Conservation (phyloP, 2,113 vertebrate genomes). For the Nothobranchius kuhntae region DNA sequence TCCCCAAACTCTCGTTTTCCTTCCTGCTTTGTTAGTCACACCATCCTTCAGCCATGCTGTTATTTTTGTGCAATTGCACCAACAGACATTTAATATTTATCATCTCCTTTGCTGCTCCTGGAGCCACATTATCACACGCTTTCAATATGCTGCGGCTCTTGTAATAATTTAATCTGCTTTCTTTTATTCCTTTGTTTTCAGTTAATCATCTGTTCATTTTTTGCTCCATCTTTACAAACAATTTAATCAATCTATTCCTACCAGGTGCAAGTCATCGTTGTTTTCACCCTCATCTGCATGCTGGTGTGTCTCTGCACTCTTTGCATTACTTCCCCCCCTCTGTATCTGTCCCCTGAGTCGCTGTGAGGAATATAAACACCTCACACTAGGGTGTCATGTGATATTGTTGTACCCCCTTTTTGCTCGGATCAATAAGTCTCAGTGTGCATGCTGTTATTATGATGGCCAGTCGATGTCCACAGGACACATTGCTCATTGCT, state of each 20-base stretch:
- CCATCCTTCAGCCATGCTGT: conserved; percentile 3
- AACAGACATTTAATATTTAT: conserved; percentile 37
- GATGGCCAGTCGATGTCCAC: conserved; percentile 36
- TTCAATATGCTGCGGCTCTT: conserved; percentile 1
- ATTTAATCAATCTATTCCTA: conserved; percentile 47
- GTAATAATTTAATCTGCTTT: conserved; percentile 16
- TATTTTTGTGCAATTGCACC: background rate
- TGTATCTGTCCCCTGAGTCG: conserved; percentile 9
- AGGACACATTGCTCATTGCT: conserved; percentile 23
- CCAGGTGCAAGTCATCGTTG: conserved; percentile 49
- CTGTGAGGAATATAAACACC: conserved; percentile 48
- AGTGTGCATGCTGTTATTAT: conserved; percentile 28
- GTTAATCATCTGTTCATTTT: conserved; percentile 37
- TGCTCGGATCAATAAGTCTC: conserved; percentile 39
- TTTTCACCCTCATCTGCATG: conserved; percentile 48
- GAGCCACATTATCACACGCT: conserved; percentile 3
- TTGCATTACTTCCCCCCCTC: conserved; percentile 28
- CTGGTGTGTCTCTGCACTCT: conserved; percentile 23
- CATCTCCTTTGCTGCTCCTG: conserved; percentile 11
- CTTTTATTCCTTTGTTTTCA: conserved; percentile 40
- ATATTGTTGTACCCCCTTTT: conserved; percentile 22
- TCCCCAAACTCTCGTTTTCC: conserved; percentile 22
- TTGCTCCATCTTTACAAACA: conserved; percentile 40
- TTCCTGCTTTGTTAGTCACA: conserved; percentile 1
- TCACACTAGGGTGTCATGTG: conserved; percentile 3